phyloP scores from a whole-genome alignment of 2,797 vertebrate genomes.

The Rhinogobio ventralis region DNA sequence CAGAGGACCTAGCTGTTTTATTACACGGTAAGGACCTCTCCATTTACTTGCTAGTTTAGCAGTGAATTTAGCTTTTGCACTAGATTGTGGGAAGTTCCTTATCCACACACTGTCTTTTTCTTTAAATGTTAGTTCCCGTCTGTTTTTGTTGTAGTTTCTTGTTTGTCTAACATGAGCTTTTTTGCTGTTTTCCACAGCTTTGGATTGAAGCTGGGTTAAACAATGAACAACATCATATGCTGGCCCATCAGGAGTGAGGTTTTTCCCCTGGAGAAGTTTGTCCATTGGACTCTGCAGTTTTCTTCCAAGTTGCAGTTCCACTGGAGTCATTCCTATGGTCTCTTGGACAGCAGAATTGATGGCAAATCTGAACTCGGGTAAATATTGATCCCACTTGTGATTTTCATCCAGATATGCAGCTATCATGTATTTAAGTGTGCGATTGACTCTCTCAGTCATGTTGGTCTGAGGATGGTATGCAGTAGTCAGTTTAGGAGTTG shows the following conservation, averaged over 20 bases:
- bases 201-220: not conserved
- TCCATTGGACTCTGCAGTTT: not conserved
- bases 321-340: no score
- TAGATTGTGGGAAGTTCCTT: not conserved
- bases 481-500: no score
- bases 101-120: not conserved
- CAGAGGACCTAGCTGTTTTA: not conserved
- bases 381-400: no score
- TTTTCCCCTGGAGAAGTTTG: not conserved
- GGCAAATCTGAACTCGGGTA: no score
- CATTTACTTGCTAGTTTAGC: not conserved
- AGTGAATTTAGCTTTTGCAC: not conserved
- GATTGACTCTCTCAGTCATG: not conserved
- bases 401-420: not conserved
- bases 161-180: not conserved
- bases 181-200: conserved; percentile 6
- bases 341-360: no score
- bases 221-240: not conserved
- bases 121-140: not conserved
- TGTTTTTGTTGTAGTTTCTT: conserved; percentile 13
- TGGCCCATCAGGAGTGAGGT: not conserved
- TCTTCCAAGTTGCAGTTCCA: no score
- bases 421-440: not conserved
- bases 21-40: conserved; percentile 5
- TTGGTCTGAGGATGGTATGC: conserved; percentile 4